Conservation (phyloP, 2,113 vertebrate species). For the Rhynchopsitta pachyrhyncha region DNA sequence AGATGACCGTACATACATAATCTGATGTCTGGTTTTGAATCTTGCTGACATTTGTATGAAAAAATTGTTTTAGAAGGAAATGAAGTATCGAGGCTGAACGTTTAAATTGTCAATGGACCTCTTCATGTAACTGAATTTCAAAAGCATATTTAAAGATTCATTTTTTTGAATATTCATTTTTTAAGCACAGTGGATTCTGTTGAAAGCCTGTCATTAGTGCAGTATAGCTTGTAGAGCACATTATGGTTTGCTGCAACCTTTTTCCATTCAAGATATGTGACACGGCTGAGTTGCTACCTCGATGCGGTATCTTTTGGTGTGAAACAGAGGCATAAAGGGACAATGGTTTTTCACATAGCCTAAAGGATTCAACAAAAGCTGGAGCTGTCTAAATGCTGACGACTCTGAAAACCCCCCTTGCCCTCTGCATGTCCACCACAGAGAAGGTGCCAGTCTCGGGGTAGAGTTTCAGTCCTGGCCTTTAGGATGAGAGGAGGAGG, state of each 20-base stretch:
- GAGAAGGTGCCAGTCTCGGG: not conserved
- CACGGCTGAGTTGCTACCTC: not conserved
- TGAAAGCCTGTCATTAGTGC: not conserved
- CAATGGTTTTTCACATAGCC: not conserved
- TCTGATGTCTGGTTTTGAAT: not conserved
- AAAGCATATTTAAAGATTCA: not conserved
- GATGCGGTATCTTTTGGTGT: not conserved
- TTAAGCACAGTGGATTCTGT: not conserved
- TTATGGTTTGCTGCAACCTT: not conserved
- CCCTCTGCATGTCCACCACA: accelerated
- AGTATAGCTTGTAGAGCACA: not conserved
- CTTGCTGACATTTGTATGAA: not conserved
- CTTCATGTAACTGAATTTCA: not conserved
- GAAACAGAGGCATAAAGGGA: not conserved
- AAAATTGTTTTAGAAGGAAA: not conserved
- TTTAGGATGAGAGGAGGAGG: not conserved
- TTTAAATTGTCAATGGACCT: not conserved
- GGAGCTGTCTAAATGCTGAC: not conserved
- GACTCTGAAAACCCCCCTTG: not conserved
- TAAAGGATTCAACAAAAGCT: not conserved
- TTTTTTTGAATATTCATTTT: not conserved
- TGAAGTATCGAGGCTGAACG: not conserved
- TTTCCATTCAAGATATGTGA: not conserved
- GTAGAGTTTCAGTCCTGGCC: not conserved
- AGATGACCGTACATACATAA: not conserved